phyloP scores from a whole-genome alignment of 2,113 vertebrate genomes.

The Hystrix brachyura region DNA sequence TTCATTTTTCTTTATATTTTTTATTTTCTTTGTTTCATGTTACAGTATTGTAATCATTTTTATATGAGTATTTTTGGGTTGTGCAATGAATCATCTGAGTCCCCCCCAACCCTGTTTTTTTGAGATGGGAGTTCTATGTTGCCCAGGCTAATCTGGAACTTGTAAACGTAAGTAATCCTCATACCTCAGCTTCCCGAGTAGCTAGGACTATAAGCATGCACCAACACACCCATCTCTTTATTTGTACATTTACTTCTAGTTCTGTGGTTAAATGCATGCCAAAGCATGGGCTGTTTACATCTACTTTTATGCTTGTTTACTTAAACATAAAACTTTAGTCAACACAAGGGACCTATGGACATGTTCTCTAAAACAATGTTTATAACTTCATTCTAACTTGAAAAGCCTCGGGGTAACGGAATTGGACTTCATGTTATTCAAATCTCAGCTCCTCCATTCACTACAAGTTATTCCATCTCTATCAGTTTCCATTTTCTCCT shows the following conservation, averaged over 20 bases:
- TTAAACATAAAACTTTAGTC: slow-evolving; percentile 59
- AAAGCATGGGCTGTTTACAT: background rate
- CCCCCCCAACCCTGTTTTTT: background rate
- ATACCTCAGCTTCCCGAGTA: background rate
- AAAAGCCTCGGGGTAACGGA: background rate
- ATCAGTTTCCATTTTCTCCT: background rate
- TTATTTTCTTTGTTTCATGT: background rate
- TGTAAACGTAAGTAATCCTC: background rate
- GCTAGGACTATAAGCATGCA: background rate
- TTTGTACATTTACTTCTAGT: slow-evolving; percentile 9
- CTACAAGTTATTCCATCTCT: background rate
- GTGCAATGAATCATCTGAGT: background rate
- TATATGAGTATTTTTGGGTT: background rate
- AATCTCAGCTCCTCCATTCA: background rate
- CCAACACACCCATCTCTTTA: background rate
- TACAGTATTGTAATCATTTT: background rate
- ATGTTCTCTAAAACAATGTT: slow-evolving; percentile 2
- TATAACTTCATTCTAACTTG: slow-evolving; percentile 12
- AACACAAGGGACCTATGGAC: background rate
- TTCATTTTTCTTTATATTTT: background rate
- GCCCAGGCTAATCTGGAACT: background rate
- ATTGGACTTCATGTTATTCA: background rate
- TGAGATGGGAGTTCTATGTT: background rate
- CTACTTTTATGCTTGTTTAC: slow-evolving; percentile 14
- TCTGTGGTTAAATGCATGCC: slow-evolving; percentile 21